phyloP scores from a whole-genome alignment of 2,113 vertebrate species.

The Chauna torquata region DNA sequence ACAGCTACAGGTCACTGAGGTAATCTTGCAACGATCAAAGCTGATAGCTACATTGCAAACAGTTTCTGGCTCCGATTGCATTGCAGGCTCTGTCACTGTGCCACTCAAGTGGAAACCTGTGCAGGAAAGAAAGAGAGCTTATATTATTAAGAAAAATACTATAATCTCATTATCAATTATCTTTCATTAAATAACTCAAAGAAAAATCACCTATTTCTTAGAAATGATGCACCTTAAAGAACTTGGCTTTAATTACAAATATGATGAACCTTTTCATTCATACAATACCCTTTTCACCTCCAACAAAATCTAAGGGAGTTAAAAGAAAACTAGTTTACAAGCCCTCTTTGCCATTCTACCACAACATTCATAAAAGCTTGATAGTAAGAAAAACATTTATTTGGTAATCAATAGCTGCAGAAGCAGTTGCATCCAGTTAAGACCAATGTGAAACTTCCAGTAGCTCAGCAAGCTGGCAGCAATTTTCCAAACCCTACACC shows the following conservation, averaged over 20 bases:
- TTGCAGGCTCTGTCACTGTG: constrained; percentile 95
- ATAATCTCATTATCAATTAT: neutral
- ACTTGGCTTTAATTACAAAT: neutral
- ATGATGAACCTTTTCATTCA: neutral
- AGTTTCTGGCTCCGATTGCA: constrained; percentile 91
- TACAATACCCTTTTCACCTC: neutral
- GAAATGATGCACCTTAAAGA: neutral
- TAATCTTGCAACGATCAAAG: constrained; percentile 99
- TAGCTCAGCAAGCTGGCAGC: neutral
- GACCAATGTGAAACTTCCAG: neutral
- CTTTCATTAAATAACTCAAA: neutral
- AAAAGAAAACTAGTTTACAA: neutral
- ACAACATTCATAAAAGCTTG: neutral
- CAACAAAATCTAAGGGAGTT: neutral
- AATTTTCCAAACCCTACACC: neutral
- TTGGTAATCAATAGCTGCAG: neutral
- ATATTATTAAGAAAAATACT: neutral
- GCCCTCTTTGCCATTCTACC: neutral
- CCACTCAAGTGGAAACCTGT: constrained; percentile 97
- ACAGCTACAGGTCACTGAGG: constrained; percentile 97
- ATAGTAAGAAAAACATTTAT: neutral
- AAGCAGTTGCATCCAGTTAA: neutral
- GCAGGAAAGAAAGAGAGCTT: neutral
- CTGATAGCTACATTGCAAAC: constrained; percentile 98
- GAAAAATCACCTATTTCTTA: neutral